Evolutionary conservation across 1,140 invertebrate genomes (phyloP).

Genomic region (Linepithema humile): DNA sequence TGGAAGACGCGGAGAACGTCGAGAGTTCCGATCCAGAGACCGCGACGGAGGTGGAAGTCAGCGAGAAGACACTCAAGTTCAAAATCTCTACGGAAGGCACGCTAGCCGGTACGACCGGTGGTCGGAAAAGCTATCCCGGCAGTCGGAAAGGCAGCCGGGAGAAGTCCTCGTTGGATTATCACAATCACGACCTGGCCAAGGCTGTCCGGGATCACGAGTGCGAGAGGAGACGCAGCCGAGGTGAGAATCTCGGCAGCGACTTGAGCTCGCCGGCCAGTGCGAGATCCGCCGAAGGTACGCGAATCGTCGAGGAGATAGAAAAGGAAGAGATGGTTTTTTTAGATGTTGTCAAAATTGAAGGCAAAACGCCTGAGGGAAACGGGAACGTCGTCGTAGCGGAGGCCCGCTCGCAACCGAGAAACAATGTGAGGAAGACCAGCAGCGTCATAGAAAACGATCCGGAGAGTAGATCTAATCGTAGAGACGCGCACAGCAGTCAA

Average conservation of each 20-base stretch:
- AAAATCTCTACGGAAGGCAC: conserved; percentile 89
- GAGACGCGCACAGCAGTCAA: conserved; percentile 52
- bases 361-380: conserved; percentile 70
- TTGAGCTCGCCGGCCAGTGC: conserved; percentile 79
- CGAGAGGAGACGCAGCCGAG: conserved; percentile 74
- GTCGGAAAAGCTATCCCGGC: conserved; percentile 86
- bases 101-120: conserved; percentile 73
- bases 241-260: conserved; percentile 78
- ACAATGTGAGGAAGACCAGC: conserved; percentile 64
- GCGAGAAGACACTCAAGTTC: conserved; percentile 90
- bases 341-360: conserved; percentile 49
- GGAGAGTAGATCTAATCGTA: conserved; percentile 60
- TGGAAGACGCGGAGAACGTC: conserved; percentile 86
- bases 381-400: conserved; percentile 62
- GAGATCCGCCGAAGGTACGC: conserved; percentile 76
- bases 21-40: conserved; percentile 89
- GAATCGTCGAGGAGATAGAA: conserved; percentile 79
- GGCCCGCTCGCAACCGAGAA: conserved; percentile 33
- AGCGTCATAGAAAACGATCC: conserved; percentile 52
- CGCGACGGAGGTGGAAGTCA: conserved; percentile 91
- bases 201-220: conserved; percentile 80
- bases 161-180: conserved; percentile 81
- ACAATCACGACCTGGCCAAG: conserved; percentile 80
- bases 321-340: conserved; percentile 67
- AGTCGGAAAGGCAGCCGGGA: conserved; percentile 87